These are phyloP conservation scores for Habropoda laboriosa DNA, from an alignment of 1,140 invertebrate species.

Conservation along the genomic window DNA sequence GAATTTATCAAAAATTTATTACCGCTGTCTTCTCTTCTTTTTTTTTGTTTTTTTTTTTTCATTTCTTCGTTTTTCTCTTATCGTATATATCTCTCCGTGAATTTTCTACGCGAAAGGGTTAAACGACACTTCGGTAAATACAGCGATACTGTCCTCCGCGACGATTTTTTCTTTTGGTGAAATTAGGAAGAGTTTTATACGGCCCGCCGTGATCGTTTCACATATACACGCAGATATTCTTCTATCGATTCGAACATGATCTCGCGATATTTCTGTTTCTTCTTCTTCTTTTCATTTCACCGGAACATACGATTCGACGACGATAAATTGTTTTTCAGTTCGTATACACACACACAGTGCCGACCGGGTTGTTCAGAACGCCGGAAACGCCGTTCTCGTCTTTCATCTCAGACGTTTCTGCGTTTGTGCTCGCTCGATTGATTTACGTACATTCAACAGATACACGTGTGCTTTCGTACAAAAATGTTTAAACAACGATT, in stretches of 20 bases:
- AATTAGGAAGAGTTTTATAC: slow-evolving; percentile 24
- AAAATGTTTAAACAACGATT: neutral
- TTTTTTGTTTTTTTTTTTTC: neutral
- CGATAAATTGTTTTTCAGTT: neutral
- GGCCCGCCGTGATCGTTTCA: slow-evolving; percentile 5
- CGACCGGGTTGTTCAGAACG: neutral
- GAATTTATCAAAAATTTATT: slow-evolving; percentile 29
- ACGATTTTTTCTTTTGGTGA: slow-evolving; percentile 25
- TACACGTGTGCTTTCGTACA: neutral
- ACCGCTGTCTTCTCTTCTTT: too few species aligned
- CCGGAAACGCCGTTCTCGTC: neutral
- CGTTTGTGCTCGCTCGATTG: neutral
- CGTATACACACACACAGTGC: neutral
- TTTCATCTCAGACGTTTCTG: neutral
- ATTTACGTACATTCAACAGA: neutral
- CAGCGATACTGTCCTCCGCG: neutral
- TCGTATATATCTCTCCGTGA: neutral
- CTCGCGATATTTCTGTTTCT: too few species aligned
- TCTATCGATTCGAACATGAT: neutral
- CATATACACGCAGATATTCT: neutral
- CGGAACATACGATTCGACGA: neutral
- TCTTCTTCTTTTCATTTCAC: too few species aligned
- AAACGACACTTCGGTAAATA: neutral
- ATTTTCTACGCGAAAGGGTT: neutral
- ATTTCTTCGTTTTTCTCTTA: neutral